Evolutionary conservation across 1,140 invertebrate genomes (phyloP).

Genomic region (Ceratoteleas bidentatus): DNA sequence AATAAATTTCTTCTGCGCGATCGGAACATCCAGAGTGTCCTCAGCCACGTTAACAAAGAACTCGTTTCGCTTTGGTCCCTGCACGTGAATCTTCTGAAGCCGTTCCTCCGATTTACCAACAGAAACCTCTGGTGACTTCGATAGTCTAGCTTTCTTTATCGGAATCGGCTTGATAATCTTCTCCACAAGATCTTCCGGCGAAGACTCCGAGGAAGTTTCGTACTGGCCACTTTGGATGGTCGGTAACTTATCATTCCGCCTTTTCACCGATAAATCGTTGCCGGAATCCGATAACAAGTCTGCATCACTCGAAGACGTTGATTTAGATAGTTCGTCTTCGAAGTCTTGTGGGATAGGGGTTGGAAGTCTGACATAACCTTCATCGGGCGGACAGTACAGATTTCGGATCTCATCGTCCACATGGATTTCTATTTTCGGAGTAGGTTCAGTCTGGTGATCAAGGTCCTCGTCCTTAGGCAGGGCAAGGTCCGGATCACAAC

Average conservation of each 20-base stretch:
- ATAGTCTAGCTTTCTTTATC: constrained; percentile 34
- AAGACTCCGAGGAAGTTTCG: constrained; percentile 68
- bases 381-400: constrained; percentile 39
- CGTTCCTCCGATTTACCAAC: constrained; percentile 23
- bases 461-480: constrained; percentile 41
- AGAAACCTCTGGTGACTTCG: constrained; percentile 55
- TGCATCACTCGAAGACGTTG: constrained; percentile 68
- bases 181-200: constrained; percentile 64
- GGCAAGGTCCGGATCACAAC: constrained; percentile 53
- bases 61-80: constrained; percentile 17
- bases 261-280: constrained; percentile 69
- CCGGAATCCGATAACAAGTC: constrained; percentile 73
- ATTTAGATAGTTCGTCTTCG: constrained; percentile 65
- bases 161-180: constrained; percentile 25
- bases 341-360: constrained; percentile 71
- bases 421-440: constrained; percentile 25
- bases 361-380: constrained; percentile 73
- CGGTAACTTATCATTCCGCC: constrained; percentile 53
- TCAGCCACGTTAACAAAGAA: constrained; percentile 21
- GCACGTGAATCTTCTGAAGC: constrained; percentile 11
- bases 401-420: constrained; percentile 45
- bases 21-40: constrained; percentile 29
- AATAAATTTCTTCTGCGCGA: constrained; percentile 49
- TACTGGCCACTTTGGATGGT: constrained; percentile 51
- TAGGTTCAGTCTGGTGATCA: constrained; percentile 2